Evolutionary conservation across 2,888 invertebrate species (phyloP), one percentile per base, ranked within the genome.

Genomic region (Xanthorhoe designata): DNA sequence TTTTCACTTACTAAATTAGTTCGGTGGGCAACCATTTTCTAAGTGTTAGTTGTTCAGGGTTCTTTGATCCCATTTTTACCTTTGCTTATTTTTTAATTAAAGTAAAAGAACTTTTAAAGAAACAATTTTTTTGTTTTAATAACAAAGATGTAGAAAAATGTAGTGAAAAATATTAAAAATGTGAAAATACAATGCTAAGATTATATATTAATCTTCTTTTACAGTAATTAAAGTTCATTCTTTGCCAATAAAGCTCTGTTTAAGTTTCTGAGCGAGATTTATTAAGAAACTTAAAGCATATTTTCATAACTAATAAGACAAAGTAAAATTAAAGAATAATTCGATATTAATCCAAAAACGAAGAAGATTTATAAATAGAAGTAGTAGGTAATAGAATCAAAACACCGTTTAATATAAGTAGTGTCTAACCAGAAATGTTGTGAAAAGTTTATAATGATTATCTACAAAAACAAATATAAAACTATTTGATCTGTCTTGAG

Each of bases 71-170:
- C 49, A 10, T 19, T 9, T 50, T 6, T 50, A 42, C 10, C 17
- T 50, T 50, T 50, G 49, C 19, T 50, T 9, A 50, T 17, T 50
- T 50, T 49, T 19, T 18, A 50, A 49, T 49, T 6, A 49, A 49
- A 49, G 18, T 1, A 18, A 35, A 42, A 42, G 13, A 42, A 13
- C 13, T 42, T 42, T 35, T 35, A 6, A 35, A 13, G 38, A 42
- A 13, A 42, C 38, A 42, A 42, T 13, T 42, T 2, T 2, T 13
- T 42, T 13, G 13, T 42, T 42, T 42, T 42, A 42, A 42, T 42
- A 42, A 42, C 13, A 42, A 42, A 42, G 38, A 42, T 32, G 1
- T 32, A 6, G 4, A 32, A 32, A 32, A 32, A 42, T 42, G 2
- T 42, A 42, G 13, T 13, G 13, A 13, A 13, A 13, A 13, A n/a